Evolutionary conservation across 2,888 invertebrate species (phyloP), one percentile per base, ranked within the genome.

Genomic region (Clepsis dumicolana): DNA sequence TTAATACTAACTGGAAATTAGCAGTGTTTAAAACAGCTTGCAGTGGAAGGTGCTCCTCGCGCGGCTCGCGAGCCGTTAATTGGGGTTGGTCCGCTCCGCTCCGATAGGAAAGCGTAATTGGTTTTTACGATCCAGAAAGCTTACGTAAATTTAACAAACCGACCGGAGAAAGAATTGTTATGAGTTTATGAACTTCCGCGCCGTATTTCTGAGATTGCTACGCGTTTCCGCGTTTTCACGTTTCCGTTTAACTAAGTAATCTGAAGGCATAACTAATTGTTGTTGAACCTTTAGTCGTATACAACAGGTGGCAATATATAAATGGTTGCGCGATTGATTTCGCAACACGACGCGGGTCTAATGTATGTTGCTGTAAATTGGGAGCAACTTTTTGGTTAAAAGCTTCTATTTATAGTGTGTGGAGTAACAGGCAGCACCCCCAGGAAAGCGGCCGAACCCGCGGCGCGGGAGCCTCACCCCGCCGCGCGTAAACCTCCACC

Each of bases 321-420:
- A 50, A 21, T 56, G 27, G 16, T 18, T 38, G 48, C 60, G 52
- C 32, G 60, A 62, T 62, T 68, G 65, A 54, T 68, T 70, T 64
- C 60, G 18, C 57, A 54, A 16, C 64, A 52, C 57, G 61, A 50
- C 29, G 68, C 71, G 65, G 62, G 65, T 68, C 57, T 65, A 16
- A 35, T 56, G 48, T 64, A 41, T 56, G 64, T 70, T 64, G 72
- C 68, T 77, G 75, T 80, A 81, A 80, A 83, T 81, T 78, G 74
- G 73, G 78, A 82, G 80, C 80, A 82, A 77, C 76, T 77, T 76
- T 73, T 69, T 74, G 79, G 81, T 79, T 81, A 79, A 83, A 82
- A 81, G 80, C 77, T 76, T 84, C 81, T 86, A 83, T 85, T 84
- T 83, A 82, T 82, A 82, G 77, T 74, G 59, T 73, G 62, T 68